phyloP scores from a whole-genome alignment of 2,797 vertebrate genomes.

The Heterohyrax brucei region DNA sequence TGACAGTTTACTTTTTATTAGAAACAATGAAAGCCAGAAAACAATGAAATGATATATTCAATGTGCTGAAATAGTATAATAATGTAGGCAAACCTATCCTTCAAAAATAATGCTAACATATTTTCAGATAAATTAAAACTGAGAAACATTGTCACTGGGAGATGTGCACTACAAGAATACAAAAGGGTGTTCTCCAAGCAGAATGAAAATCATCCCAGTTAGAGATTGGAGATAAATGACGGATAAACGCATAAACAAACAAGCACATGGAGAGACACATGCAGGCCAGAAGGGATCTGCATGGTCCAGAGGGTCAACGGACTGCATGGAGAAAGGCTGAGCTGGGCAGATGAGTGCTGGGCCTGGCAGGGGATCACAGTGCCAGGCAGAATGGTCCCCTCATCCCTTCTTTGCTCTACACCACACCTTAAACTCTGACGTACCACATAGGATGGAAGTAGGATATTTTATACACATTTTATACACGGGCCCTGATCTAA shows the following conservation, averaged over 20 bases:
- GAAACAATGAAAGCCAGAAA: neutral
- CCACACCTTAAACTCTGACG: too few species aligned
- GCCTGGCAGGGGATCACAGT: too few species aligned
- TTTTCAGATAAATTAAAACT: conserved; percentile 21
- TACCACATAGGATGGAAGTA: too few species aligned
- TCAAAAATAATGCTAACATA: conserved; percentile 11
- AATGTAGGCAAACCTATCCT: neutral
- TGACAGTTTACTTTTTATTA: neutral
- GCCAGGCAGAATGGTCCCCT: too few species aligned
- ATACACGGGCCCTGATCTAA: too few species aligned
- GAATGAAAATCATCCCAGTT: neutral
- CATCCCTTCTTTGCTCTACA: too few species aligned
- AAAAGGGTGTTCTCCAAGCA: neutral
- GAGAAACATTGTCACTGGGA: neutral
- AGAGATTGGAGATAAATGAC: conserved; percentile 9
- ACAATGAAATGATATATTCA: neutral
- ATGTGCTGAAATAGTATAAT: neutral
- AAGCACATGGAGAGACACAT: neutral
- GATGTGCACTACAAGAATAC: neutral
- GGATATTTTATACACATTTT: too few species aligned
- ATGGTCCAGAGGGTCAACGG: too few species aligned
- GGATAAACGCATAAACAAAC: neutral
- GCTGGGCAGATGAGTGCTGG: too few species aligned
- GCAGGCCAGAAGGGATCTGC: too few species aligned
- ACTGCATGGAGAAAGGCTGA: too few species aligned